These are phyloP conservation scores for Myotis daubentonii DNA, from an alignment of 2,797 vertebrate genomes.

Conservation along the genomic window DNA sequence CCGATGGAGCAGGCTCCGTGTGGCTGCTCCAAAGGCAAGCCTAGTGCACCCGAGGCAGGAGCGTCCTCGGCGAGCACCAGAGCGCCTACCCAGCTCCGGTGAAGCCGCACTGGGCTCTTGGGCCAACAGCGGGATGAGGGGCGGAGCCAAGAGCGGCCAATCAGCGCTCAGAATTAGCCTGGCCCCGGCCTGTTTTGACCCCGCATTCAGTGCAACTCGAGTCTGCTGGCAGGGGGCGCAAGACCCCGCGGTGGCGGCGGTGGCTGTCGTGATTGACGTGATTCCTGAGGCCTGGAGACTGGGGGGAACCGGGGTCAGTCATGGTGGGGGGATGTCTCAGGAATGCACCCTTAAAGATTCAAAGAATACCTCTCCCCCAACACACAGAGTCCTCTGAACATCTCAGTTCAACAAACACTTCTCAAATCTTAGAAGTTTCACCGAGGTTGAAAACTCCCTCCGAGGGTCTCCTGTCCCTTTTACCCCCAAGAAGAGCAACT, in stretches of 20 bases:
- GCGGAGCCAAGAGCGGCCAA: slow-evolving; percentile 74
- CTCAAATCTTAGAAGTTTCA: slow-evolving; percentile 24
- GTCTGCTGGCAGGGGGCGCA: slow-evolving; percentile 27
- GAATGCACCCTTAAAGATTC: slow-evolving; percentile 7
- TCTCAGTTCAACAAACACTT: slow-evolving; percentile 27
- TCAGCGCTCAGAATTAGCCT: slow-evolving; percentile 47
- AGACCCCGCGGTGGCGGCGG: neutral
- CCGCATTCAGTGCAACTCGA: slow-evolving; percentile 27
- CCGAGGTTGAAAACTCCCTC: neutral
- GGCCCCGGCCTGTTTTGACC: slow-evolving; percentile 37
- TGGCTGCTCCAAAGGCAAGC: slow-evolving; percentile 66
- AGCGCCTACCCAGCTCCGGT: slow-evolving; percentile 58
- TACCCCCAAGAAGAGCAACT: neutral
- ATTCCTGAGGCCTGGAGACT: neutral
- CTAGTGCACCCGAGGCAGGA: slow-evolving; percentile 36
- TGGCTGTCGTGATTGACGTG: neutral
- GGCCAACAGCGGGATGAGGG: slow-evolving; percentile 62
- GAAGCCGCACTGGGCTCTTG: slow-evolving; percentile 58
- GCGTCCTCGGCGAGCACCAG: slow-evolving; percentile 62
- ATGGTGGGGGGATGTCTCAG: neutral
- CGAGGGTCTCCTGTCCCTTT: neutral
- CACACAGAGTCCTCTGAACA: neutral
- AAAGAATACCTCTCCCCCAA: neutral
- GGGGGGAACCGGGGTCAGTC: neutral
- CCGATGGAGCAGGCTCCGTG: slow-evolving; percentile 51